Base-by-base conservation (phyloP, 35 echinoderm and acorn worm species). In the Diadema setosum region DNA sequence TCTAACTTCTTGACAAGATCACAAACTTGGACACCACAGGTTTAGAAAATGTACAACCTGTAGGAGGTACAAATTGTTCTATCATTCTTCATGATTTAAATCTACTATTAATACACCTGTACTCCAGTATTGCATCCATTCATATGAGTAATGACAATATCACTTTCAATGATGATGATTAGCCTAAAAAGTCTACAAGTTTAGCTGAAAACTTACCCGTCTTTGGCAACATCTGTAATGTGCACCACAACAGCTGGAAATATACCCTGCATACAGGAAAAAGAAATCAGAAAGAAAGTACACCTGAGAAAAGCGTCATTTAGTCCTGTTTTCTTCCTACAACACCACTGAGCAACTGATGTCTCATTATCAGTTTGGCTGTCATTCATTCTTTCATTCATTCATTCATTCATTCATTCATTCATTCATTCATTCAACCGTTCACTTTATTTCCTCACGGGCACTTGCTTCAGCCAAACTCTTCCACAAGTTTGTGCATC, bases 181-280 rank as follows among this genome's bases (percentile, higher is more conserved):
- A 44, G 42, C 14, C 23, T 3, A 24, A 46, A 49, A n/a, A 31
- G 32, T 44, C 80, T 18, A 82, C 31, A 81, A 5, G 20, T 43
- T 7, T 44, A 42, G 1, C 37, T 36, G 17, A 81, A 30, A 1
- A 88, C 86, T 81, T 81, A 88, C 86, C 86, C 86, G 21, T 81
- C 70, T 46, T 21, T 55, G 44, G 39, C 34, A 36, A 25, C 30
- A 15, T 88, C 70, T 43, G 48, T 75, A 18, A 84, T 30, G 76
- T 91, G 89, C 50, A 91, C 65, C 29, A 70, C 40, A 14, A 82
- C 73, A 33, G 89, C 25, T 85, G 89, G 89, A 33, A 91, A 91
- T 17, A 91, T 76, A 67, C 89, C 89, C 89, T 91, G 61, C 34
- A 85, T 45, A 65, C 34, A 16, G 43, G 39, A 45, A 46, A 24